Percentiles rank a stretch among this genome's conserved stretches.
These are phyloP conservation scores for Acipenser ruthenus DNA, from an alignment of 2,797 vertebrate genomes.

Conservation along the genomic window DNA sequence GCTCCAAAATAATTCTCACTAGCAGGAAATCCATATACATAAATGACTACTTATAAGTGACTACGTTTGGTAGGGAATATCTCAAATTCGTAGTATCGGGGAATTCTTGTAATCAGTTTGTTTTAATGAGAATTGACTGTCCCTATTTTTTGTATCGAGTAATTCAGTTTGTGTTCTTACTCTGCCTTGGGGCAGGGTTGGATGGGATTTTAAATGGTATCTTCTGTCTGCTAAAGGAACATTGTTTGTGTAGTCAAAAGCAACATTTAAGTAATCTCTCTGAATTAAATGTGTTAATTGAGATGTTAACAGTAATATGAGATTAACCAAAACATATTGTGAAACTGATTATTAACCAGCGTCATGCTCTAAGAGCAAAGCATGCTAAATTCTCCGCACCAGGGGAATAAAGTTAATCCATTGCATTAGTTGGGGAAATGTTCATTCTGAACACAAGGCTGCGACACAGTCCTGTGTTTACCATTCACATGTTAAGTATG, in stretches of 20 bases:
- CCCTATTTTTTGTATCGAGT: too few species aligned
- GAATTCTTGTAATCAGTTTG: too few species aligned
- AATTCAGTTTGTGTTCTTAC: too few species aligned
- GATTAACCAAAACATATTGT: constrained; percentile 55
- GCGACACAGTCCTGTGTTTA: constrained; percentile 21
- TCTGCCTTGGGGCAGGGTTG: too few species aligned
- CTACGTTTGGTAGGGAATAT: too few species aligned
- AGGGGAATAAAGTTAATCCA: constrained; percentile 52
- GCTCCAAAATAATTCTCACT: too few species aligned
- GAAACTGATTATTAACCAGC: constrained; percentile 53
- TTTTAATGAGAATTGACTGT: too few species aligned
- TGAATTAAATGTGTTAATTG: constrained; percentile 68
- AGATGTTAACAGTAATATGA: constrained; percentile 70
- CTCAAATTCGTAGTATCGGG: too few species aligned
- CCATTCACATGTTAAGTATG: not conserved
- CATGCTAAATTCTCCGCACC: constrained; percentile 43
- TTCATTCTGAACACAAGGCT: constrained; percentile 39
- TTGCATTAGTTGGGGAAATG: constrained; percentile 58
- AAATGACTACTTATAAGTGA: too few species aligned
- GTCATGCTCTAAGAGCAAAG: constrained; percentile 51
- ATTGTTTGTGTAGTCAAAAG: constrained; percentile 30
- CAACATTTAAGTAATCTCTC: constrained; percentile 61
- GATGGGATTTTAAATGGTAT: too few species aligned
- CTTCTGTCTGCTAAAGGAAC: constrained; percentile 27
- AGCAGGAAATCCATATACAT: too few species aligned